These are phyloP conservation scores for Petrolisthes cinctipes DNA, from an alignment of 2,888 invertebrate species.

Conservation along the genomic window DNA sequence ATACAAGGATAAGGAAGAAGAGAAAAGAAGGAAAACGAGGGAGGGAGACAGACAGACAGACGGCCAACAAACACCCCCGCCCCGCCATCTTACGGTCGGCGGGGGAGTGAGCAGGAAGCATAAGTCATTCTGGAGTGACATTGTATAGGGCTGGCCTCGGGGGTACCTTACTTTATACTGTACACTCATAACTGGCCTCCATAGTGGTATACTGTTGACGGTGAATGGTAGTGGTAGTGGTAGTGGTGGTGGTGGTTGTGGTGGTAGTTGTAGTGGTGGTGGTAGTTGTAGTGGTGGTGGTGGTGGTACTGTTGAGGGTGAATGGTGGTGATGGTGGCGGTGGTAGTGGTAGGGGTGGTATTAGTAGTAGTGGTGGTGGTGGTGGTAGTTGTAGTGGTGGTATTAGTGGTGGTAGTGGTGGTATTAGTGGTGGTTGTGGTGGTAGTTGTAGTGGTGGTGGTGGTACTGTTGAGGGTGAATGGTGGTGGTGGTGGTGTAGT, in stretches of 20 bases:
- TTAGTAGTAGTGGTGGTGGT: neutral
- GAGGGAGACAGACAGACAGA: neutral
- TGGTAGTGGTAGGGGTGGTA: too few relatives aligned
- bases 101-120: conserved; percentile 37
- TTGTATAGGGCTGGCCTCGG: conserved; percentile 6
- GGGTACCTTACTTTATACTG: neutral
- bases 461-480: neutral
- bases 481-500: neutral
- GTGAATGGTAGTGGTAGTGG: neutral
- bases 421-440: neutral
- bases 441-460: neutral
- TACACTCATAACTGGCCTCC: neutral
- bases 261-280: neutral
- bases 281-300: too few relatives aligned
- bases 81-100: conserved; percentile 49
- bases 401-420: too few relatives aligned
- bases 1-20: neutral
- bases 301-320: too few relatives aligned
- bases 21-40: neutral
- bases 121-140: conserved; percentile 45
- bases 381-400: too few relatives aligned
- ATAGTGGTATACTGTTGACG: neutral
- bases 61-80: conserved; percentile 10
- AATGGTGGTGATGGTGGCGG: too few relatives aligned
- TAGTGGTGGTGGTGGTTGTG: neutral